phyloP scores from a whole-genome alignment of 2,797 vertebrate genomes.

The Mormyrops attenuatus region DNA sequence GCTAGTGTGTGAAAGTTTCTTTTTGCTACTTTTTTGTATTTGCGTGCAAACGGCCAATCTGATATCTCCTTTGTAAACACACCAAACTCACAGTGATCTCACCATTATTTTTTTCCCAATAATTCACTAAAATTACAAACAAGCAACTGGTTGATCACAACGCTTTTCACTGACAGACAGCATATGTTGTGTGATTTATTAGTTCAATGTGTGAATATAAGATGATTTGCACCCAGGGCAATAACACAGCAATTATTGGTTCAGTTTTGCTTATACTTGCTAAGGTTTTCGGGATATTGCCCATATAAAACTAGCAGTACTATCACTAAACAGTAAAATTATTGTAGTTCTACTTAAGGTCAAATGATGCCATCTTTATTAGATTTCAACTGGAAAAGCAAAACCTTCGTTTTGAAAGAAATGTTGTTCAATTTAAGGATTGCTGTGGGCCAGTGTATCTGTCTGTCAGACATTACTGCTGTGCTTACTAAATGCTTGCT shows the following conservation, averaged over 20 bases:
- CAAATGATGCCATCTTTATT: not conserved
- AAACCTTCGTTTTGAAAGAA: not conserved
- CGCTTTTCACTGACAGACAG: not conserved
- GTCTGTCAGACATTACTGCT: not conserved
- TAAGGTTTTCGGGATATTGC: not conserved
- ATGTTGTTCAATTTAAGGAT: not conserved
- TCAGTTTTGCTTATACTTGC: not conserved
- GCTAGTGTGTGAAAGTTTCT: constrained; percentile 23
- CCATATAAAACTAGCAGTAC: not conserved
- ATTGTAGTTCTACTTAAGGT: not conserved
- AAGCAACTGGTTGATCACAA: constrained; percentile 5
- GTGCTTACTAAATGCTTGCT: not conserved
- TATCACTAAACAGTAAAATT: not conserved
- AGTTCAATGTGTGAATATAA: not conserved
- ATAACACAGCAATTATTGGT: not conserved
- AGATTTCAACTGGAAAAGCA: not conserved
- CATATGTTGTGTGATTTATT: not conserved
- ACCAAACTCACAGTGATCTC: constrained; percentile 12
- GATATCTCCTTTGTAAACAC: constrained; percentile 10
- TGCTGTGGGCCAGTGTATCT: not conserved
- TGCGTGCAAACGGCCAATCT: constrained; percentile 11
- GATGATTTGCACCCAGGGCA: not conserved
- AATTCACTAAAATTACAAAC: constrained; percentile 9
- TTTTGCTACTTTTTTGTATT: not conserved
- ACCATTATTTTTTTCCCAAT: not conserved